A percentile compares a stretch with the other conserved stretches of the same genome.
These are phyloP conservation scores for Scolanthus callimorphus DNA, from an alignment of 92 coral and sea anemone species.

Conservation along the genomic window DNA sequence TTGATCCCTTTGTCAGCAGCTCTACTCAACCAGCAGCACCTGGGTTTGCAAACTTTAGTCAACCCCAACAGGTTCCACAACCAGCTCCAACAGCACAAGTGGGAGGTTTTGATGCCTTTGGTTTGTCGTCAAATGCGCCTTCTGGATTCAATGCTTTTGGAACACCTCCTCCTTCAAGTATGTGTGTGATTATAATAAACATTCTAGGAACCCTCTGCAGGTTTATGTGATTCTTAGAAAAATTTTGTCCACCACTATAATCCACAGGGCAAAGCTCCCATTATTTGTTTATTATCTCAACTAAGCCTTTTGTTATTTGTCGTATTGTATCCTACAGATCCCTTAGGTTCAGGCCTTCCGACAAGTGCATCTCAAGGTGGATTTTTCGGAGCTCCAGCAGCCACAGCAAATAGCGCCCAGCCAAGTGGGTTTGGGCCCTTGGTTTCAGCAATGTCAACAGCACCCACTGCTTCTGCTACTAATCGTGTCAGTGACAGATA, in stretches of 20 bases:
- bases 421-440: slow-evolving; percentile 98
- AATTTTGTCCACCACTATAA: too few relatives aligned
- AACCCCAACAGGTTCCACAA: slow-evolving; percentile 46
- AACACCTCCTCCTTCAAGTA: slow-evolving; percentile 62
- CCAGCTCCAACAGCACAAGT: slow-evolving; percentile 29
- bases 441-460: slow-evolving; percentile 70
- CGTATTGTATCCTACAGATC: too few relatives aligned
- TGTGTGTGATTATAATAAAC: too few relatives aligned
- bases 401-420: slow-evolving; percentile 60
- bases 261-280: too few relatives aligned
- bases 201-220: too few relatives aligned
- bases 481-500: slow-evolving; percentile 61
- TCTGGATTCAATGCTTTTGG: slow-evolving; percentile 87
- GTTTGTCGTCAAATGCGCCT: slow-evolving; percentile 46
- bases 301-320: too few relatives aligned
- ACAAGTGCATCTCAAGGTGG: not conserved
- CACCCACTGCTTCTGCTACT: slow-evolving; percentile 28
- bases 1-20: slow-evolving; percentile 79
- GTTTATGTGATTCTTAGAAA: too few relatives aligned
- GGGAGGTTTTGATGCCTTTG: slow-evolving; percentile 74
- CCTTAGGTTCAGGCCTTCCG: not conserved
- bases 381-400: slow-evolving; percentile 20
- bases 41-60: slow-evolving; percentile 89
- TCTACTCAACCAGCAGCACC: slow-evolving; percentile 65
- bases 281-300: too few relatives aligned